Conservation (phyloP, 2,888 invertebrate species). For the Amiota minor region DNA sequence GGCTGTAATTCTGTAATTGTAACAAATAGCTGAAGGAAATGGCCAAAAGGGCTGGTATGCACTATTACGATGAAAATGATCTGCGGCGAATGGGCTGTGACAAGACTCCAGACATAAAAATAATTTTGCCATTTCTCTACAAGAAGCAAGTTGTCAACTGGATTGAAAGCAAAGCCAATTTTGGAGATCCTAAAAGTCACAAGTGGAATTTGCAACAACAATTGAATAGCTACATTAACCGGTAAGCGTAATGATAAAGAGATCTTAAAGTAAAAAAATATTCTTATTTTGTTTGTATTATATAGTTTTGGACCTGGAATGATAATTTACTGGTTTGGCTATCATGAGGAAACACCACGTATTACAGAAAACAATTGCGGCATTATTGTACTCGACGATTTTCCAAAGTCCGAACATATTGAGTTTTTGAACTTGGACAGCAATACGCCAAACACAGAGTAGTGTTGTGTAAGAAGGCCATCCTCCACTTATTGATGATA, state of each 20-base stretch:
- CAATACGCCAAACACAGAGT: neutral
- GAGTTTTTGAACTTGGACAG: conserved; percentile 59
- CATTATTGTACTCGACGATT: conserved; percentile 76
- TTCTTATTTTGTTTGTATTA: neutral
- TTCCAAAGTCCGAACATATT: conserved; percentile 75
- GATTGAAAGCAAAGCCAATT: conserved; percentile 97
- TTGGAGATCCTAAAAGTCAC: conserved; percentile 89
- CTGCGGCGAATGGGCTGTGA: conserved; percentile 89
- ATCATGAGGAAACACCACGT: conserved; percentile 77
- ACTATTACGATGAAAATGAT: conserved; percentile 84
- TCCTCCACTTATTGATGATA: too few species aligned
- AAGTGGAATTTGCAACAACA: conserved; percentile 87
- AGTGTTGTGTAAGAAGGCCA: too few species aligned
- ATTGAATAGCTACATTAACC: conserved; percentile 91
- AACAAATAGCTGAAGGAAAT: conserved; percentile 60
- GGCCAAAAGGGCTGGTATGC: conserved; percentile 76
- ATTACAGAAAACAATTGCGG: conserved; percentile 78
- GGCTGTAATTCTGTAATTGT: too few species aligned
- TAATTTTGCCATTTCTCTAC: conserved; percentile 90
- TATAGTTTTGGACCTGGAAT: conserved; percentile 90
- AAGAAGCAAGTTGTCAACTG: conserved; percentile 91
- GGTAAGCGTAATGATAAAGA: conserved; percentile 53
- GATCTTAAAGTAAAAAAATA: conserved; percentile 54
- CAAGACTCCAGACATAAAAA: conserved; percentile 94
- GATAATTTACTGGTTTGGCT: conserved; percentile 97